Evolutionary conservation across 35 echinoderm and acorn worm species (phyloP).

Genomic region (Amphiura filiformis): DNA sequence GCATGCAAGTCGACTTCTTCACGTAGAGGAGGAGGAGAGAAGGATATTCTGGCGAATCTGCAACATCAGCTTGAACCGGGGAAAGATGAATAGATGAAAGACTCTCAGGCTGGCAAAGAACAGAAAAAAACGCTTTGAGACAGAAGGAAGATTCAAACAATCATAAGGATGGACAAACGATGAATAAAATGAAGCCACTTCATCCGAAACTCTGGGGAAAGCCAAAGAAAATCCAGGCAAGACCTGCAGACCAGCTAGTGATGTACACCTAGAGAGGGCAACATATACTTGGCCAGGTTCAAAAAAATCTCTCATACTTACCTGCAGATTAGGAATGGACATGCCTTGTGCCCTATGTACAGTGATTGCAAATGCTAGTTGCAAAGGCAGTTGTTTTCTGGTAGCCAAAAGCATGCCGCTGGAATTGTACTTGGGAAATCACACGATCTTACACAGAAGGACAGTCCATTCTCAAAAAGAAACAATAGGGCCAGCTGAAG

Average conservation of each 20-base stretch:
- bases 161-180: background rate
- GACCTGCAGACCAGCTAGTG: background rate
- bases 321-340: background rate
- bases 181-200: background rate
- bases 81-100: background rate
- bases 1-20: background rate
- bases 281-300: background rate
- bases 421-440: background rate
- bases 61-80: background rate
- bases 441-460: background rate
- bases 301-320: background rate
- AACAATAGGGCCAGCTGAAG: background rate
- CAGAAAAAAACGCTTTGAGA: background rate
- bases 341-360: background rate
- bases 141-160: background rate
- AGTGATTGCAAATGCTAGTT: background rate
- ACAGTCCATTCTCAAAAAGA: background rate
- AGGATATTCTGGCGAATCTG: too few relatives aligned
- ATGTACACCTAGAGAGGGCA: background rate
- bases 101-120: background rate
- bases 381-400: background rate
- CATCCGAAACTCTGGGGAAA: background rate
- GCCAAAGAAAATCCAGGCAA: background rate
- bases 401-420: background rate
- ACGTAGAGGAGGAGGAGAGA: background rate